Base-by-base conservation (phyloP, 1,140 invertebrate genomes). In the Halesus radiatus region DNA sequence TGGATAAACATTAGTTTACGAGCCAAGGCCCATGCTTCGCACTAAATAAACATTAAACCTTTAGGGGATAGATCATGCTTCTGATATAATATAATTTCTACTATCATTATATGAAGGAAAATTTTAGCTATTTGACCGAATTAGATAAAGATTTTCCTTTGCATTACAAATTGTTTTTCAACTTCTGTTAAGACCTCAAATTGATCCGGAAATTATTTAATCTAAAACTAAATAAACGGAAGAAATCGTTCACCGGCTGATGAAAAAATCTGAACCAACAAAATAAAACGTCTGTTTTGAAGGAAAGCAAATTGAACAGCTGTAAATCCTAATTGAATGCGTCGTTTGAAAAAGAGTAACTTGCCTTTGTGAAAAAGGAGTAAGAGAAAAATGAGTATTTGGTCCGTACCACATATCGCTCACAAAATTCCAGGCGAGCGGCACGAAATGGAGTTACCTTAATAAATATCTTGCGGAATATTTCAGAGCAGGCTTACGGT, bases 331-430 rank as follows among this genome's bases (percentile, higher is more conserved):
- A 26, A 64, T 29, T 29, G 10, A 66, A 66, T 29, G 62, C 10
- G 22, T 37, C 10, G 13, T 66, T 66, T 37, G 26, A n/a, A 66
- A 66, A 29, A 66, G 10, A 13, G 37, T 45, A 13, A 45, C 8
- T 45, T 13, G 37, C 8, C 13, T 45, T 45, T 45, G 8, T 45
- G 1, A 37, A 37, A 37, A 37, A 37, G 3, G 7, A 26, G 60
- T 64, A 64, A 26, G 60, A 6, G 29, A 26, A 29, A 66, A 66
- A 66, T 26, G 29, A 66, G 26, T 66, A 37, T 66, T 66, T 66
- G 16, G 18, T 32, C 62, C 62, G 7, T 29, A 66, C 23, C 15
- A 15, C 16, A 66, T 66, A 3, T 37, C 3, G 62, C 16, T 66
- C 62, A 32, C 62, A 37, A 66, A 66, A 66, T 66, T 66, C 22